These are phyloP conservation scores for Scaptomyza cyrtandrae DNA, from an alignment of 2,888 invertebrate genomes.

Conservation along the genomic window DNA sequence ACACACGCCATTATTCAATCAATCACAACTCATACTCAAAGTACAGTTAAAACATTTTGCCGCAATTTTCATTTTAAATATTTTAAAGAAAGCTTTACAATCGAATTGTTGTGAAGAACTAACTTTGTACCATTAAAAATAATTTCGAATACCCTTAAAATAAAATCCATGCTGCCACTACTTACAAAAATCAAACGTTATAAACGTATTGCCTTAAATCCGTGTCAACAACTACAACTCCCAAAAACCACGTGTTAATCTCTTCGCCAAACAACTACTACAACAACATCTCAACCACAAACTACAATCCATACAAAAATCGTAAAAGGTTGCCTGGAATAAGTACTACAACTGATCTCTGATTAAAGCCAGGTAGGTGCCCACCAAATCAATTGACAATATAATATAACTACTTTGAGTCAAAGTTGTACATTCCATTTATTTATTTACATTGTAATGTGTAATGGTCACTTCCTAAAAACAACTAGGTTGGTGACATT, in stretches of 20 bases:
- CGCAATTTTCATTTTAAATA: slow-evolving; percentile 68
- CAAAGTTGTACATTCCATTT: slow-evolving; percentile 10
- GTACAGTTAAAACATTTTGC: slow-evolving; percentile 60
- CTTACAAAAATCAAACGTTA: slow-evolving; percentile 53
- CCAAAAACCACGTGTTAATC: slow-evolving; percentile 82
- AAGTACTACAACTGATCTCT: slow-evolving; percentile 85
- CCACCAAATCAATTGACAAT: slow-evolving; percentile 23
- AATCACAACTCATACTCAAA: slow-evolving; percentile 36
- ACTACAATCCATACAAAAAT: slow-evolving; percentile 73
- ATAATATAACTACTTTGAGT: slow-evolving; percentile 9
- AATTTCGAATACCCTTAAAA: slow-evolving; percentile 65
- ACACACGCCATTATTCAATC: slow-evolving; percentile 26
- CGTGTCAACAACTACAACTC: slow-evolving; percentile 81
- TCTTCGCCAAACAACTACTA: slow-evolving; percentile 80
- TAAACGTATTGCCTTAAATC: slow-evolving; percentile 68
- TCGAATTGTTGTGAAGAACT: slow-evolving; percentile 56
- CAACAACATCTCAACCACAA: slow-evolving; percentile 75
- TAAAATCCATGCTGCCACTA: slow-evolving; percentile 75
- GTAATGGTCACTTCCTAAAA: slow-evolving; percentile 28
- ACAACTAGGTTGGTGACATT: slow-evolving; percentile 62
- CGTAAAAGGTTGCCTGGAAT: slow-evolving; percentile 84
- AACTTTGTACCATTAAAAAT: slow-evolving; percentile 65
- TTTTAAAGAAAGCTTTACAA: slow-evolving; percentile 55
- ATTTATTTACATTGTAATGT: slow-evolving; percentile 11
- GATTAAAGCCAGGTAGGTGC: slow-evolving; percentile 81